Conservation (phyloP, 2,113 vertebrate species). For the Gobiocypris rarus region DNA sequence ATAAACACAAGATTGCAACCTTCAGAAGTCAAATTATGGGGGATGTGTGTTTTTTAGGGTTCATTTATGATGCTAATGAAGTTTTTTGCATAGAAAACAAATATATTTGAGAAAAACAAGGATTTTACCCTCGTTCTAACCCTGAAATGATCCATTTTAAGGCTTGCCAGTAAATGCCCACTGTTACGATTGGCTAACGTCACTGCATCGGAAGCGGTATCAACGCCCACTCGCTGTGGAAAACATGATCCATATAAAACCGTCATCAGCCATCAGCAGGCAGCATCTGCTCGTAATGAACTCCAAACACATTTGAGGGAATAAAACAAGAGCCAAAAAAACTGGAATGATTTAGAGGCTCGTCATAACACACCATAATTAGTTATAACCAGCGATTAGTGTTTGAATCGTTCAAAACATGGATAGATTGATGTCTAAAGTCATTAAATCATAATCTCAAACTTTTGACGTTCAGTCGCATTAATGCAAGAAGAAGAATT, state of each 20-base stretch:
- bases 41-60: background rate
- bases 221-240: too few species aligned
- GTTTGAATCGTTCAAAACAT: background rate
- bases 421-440: background rate
- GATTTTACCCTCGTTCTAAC: too few species aligned
- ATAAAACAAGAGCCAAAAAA: background rate
- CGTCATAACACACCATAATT: background rate
- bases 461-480: background rate
- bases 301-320: background rate
- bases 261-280: background rate
- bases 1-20: background rate
- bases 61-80: too few species aligned
- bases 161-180: too few species aligned
- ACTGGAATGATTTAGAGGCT: slow-evolving; percentile 14
- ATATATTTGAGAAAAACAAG: too few species aligned
- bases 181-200: too few species aligned
- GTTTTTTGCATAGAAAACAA: too few species aligned
- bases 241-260: too few species aligned
- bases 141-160: too few species aligned
- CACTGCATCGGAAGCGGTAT: too few species aligned
- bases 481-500: background rate
- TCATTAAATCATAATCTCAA: background rate
- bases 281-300: background rate
- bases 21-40: background rate
- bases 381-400: background rate